These are phyloP conservation scores for Drosophila gaucha DNA, from an alignment of 2,888 invertebrate genomes.

Conservation along the genomic window DNA sequence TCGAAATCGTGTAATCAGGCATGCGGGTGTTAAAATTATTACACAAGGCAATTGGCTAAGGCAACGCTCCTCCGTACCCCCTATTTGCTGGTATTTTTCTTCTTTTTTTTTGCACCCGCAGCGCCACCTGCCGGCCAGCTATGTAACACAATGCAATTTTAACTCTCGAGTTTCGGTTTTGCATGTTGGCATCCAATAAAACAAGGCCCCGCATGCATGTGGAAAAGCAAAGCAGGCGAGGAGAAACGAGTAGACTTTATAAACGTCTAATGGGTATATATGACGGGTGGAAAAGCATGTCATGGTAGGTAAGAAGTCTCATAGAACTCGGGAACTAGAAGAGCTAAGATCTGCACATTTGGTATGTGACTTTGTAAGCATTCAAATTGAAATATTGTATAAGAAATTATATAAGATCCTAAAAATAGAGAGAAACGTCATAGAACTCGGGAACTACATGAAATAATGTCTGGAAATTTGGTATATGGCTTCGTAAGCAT, in stretches of 20 bases:
- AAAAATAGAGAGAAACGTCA: no score
- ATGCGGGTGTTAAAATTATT: constrained; percentile 73
- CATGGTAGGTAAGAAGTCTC: not conserved
- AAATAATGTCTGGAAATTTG: no score
- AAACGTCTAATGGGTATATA: not conserved
- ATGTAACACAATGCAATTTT: constrained; percentile 31
- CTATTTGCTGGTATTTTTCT: no score
- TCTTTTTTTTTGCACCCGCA: constrained; percentile 1
- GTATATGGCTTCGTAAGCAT: no score
- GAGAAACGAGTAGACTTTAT: not conserved
- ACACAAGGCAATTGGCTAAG: constrained; percentile 51
- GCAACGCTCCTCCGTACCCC: not conserved
- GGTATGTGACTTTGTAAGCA: not conserved
- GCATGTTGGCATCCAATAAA: constrained; percentile 12
- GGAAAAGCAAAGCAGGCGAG: no score
- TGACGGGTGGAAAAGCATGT: not conserved
- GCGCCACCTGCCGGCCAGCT: constrained; percentile 24
- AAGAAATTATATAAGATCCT: no score
- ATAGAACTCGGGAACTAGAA: not conserved
- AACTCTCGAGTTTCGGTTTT: constrained; percentile 20
- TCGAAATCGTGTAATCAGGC: constrained; percentile 62
- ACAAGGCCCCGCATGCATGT: constrained; percentile 7
- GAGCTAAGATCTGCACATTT: not conserved
- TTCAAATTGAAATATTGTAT: no score
- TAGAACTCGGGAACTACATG: not conserved